Conservation (phyloP, 2,888 invertebrate species). For the Sphaerophoria rueppellii region DNA sequence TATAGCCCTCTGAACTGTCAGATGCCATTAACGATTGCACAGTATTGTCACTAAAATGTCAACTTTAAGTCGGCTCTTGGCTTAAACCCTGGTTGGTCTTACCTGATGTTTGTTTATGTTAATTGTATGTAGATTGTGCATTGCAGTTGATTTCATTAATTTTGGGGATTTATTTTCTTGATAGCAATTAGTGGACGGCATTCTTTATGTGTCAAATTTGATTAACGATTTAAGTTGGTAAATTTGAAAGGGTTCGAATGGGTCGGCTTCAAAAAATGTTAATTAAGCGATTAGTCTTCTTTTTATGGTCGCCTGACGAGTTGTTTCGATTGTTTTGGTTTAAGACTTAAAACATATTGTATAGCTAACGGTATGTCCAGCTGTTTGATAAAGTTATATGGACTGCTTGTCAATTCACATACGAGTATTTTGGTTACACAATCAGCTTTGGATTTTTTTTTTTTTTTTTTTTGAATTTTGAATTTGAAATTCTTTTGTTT, state of each 20-base stretch:
- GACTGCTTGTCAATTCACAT: constrained; percentile 46
- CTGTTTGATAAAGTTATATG: constrained; percentile 60
- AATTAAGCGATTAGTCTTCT: constrained; percentile 69
- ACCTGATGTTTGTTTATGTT: constrained; percentile 66
- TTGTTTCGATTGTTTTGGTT: constrained; percentile 36
- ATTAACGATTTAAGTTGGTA: constrained; percentile 55
- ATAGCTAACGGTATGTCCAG: constrained; percentile 60
- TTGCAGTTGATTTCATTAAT: constrained; percentile 37
- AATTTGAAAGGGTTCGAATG: constrained; percentile 58
- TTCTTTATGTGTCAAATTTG: constrained; percentile 60
- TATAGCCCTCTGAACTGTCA: constrained; percentile 51
- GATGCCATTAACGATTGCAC: constrained; percentile 49
- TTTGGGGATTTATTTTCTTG: constrained; percentile 8
- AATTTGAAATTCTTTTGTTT: constrained; percentile 68
- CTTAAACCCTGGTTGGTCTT: constrained; percentile 39
- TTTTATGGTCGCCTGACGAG: not conserved
- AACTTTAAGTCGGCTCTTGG: constrained; percentile 23
- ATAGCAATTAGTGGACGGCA: constrained; percentile 40
- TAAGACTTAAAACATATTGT: not conserved
- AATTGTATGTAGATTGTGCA: constrained; percentile 61
- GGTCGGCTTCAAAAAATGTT: constrained; percentile 59
- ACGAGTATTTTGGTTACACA: constrained; percentile 43
- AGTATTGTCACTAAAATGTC: constrained; percentile 59
- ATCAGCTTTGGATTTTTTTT: constrained; percentile 47
- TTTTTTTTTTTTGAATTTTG: constrained; percentile 21